Conservation (phyloP, 2,888 invertebrate genomes). For the Acleris laterana region DNA sequence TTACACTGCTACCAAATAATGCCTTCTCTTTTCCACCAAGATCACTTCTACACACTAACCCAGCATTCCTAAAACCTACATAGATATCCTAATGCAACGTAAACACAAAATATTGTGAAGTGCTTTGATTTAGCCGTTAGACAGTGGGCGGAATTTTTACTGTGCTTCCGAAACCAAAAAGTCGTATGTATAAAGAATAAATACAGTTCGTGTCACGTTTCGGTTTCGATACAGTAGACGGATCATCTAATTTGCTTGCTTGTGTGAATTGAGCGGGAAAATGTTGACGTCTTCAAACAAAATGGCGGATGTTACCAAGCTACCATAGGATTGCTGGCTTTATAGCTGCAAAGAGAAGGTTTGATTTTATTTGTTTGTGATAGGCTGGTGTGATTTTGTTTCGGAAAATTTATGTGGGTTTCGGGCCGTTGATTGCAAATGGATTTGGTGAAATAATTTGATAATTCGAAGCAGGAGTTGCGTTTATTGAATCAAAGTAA, state of each 20-base stretch:
- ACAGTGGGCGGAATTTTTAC: conserved; percentile 27
- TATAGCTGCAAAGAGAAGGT: no score
- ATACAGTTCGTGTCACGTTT: no score
- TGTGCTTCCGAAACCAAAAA: background rate
- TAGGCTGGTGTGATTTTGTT: no score
- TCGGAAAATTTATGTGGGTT: conserved; percentile 11
- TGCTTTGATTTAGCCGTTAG: conserved; percentile 26
- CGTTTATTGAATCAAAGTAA: no score
- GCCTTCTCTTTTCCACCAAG: conserved; percentile 3
- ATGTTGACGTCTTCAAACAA: conserved; percentile 3
- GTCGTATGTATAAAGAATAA: no score
- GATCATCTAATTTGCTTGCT: conserved; percentile 35
- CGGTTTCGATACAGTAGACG: background rate
- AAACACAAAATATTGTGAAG: conserved; percentile 28
- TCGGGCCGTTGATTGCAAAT: conserved; percentile 30
- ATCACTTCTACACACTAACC: background rate
- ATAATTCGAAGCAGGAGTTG: no score
- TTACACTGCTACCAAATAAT: background rate
- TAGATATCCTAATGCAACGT: conserved; percentile 16
- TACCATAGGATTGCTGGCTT: no score
- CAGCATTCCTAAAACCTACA: conserved; percentile 14
- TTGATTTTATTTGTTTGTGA: no score
- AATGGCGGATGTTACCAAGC: no score
- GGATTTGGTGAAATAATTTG: conserved; percentile 22
- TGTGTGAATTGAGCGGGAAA: conserved; percentile 36